phyloP scores from a whole-genome alignment of 1,140 invertebrate genomes.

The Probaryconus sp. region DNA sequence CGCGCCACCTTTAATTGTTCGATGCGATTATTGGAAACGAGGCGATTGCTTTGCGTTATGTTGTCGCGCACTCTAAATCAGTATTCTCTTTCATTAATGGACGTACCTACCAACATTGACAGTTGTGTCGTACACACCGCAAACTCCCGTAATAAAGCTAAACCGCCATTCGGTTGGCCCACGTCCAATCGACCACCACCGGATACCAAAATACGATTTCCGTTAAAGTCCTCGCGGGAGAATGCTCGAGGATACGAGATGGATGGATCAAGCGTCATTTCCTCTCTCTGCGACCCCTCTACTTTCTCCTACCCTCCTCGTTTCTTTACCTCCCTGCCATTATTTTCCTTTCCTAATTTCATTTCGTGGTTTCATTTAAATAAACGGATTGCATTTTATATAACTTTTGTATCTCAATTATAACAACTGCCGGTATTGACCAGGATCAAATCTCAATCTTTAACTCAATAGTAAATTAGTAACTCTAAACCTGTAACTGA shows the following conservation, averaged over 20 bases:
- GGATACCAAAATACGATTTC: constrained; percentile 35
- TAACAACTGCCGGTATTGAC: too few relatives aligned
- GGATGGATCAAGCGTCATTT: not conserved
- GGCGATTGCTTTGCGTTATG: not conserved
- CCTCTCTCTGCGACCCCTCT: not conserved
- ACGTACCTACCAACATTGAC: constrained; percentile 36
- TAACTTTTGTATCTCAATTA: too few relatives aligned
- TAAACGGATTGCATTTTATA: too few relatives aligned
- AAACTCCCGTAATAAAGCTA: constrained; percentile 48
- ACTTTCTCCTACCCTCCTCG: too few relatives aligned
- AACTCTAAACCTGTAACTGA: too few relatives aligned
- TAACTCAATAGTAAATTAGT: too few relatives aligned
- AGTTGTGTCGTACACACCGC: constrained; percentile 36
- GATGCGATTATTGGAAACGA: too few relatives aligned
- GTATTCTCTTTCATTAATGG: constrained; percentile 36
- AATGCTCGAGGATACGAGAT: constrained; percentile 44
- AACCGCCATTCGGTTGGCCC: constrained; percentile 41
- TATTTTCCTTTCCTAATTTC: too few relatives aligned
- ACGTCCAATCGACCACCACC: constrained; percentile 22
- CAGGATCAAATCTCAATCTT: too few relatives aligned
- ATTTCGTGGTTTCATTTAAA: too few relatives aligned
- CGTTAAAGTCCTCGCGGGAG: not conserved
- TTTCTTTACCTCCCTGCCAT: too few relatives aligned
- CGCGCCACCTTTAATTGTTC: too few relatives aligned
- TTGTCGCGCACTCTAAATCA: constrained; percentile 12